Evolutionary conservation across 2,888 invertebrate genomes (phyloP).

Genomic region (Buathra laborator): DNA sequence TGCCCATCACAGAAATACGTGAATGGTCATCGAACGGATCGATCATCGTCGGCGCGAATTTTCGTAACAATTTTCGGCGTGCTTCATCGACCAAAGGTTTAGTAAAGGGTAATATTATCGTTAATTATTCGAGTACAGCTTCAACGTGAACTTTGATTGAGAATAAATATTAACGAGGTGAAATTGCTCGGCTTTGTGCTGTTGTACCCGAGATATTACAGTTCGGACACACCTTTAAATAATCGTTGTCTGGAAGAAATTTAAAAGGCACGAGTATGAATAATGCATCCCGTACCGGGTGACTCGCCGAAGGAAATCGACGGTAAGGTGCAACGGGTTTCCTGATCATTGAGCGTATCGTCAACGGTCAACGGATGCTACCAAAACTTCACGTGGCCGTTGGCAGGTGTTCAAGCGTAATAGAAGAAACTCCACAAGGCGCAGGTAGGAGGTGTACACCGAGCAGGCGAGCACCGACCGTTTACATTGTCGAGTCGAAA

Average conservation of each 20-base stretch:
- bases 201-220: not conserved
- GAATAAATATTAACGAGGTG: not conserved
- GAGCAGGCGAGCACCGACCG: conserved; percentile 44
- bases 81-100: too few species aligned
- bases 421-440: conserved; percentile 53
- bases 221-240: not conserved
- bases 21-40: too few species aligned
- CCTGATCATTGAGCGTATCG: conserved; percentile 71
- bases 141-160: not conserved
- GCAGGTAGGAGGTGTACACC: conserved; percentile 29
- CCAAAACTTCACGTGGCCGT: conserved; percentile 71
- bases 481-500: conserved; percentile 56
- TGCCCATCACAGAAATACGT: too few species aligned
- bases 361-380: conserved; percentile 75
- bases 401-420: conserved; percentile 74
- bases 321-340: conserved; percentile 67
- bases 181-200: not conserved
- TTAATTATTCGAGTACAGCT: not conserved
- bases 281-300: conserved; percentile 39
- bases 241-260: not conserved
- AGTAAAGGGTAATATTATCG: not conserved
- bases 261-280: conserved; percentile 8
- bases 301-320: conserved; percentile 46
- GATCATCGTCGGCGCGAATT: too few species aligned
- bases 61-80: too few species aligned